phyloP scores from a whole-genome alignment of 1,140 invertebrate genomes.

The Subanguina moxae region DNA sequence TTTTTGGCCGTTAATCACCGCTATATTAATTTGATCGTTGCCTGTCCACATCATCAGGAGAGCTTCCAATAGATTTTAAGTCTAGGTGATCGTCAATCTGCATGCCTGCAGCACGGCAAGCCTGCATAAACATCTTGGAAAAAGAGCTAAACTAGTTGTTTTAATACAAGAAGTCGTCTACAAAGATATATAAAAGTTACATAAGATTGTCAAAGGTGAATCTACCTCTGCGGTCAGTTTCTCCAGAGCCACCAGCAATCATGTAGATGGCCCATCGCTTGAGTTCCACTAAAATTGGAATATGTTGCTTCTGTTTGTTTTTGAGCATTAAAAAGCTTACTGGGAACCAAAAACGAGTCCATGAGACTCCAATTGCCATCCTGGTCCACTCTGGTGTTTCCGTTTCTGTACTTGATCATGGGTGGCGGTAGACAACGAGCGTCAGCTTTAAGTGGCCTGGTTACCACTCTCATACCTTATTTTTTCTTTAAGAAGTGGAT shows the following conservation, averaged over 20 bases:
- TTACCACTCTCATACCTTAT: background rate
- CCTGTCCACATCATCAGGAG: no score
- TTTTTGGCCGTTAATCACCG: no score
- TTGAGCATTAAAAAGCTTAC: background rate
- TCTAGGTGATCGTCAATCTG: no score
- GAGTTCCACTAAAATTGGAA: background rate
- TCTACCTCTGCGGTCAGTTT: background rate
- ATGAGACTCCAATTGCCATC: background rate
- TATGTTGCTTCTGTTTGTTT: background rate
- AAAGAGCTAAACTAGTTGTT: constrained; percentile 17
- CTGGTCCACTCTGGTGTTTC: background rate
- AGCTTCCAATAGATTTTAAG: no score
- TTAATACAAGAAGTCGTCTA: no score
- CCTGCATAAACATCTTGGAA: constrained; percentile 8
- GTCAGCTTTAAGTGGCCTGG: background rate
- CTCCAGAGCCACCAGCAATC: constrained; percentile 6
- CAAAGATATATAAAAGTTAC: background rate
- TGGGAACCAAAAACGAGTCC: background rate
- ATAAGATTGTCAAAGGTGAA: background rate
- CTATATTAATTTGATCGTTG: no score
- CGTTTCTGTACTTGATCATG: constrained; percentile 8
- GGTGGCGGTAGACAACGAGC: background rate
- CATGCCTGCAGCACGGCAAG: constrained; percentile 26
- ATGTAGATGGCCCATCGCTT: constrained; percentile 26
- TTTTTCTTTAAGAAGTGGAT: no score